Evolutionary conservation across 2,888 invertebrate species (phyloP).

Genomic region (Melipona bicolor): DNA sequence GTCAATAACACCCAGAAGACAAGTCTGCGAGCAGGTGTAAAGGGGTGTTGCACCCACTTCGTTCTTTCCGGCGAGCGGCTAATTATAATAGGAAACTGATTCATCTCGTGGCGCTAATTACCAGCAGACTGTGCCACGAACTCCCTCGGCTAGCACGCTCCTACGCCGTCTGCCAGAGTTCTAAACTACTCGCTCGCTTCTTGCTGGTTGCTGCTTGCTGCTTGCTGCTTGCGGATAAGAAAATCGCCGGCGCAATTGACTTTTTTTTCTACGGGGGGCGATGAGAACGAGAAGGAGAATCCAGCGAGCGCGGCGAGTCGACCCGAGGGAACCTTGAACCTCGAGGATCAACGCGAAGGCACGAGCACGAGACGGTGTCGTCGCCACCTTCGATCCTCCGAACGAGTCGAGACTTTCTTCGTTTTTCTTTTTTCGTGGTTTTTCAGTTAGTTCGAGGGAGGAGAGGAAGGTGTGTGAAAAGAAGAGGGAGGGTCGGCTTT

Average conservation of each 20-base stretch:
- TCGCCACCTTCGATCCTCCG: constrained; percentile 31
- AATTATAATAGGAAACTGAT: constrained; percentile 68
- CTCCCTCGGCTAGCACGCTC: not conserved
- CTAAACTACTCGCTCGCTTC: not conserved
- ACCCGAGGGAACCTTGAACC: constrained; percentile 62
- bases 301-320: constrained; percentile 22
- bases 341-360: constrained; percentile 7
- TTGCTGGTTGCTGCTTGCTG: too few relatives aligned
- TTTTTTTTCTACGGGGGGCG: constrained; percentile 32
- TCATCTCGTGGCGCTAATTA: constrained; percentile 61
- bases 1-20: constrained; percentile 43
- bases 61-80: constrained; percentile 57
- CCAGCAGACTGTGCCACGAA: constrained; percentile 11
- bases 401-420: not conserved
- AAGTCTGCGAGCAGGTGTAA: constrained; percentile 38
- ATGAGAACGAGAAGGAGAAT: constrained; percentile 58
- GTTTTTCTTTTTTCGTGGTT: not conserved
- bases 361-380: constrained; percentile 26
- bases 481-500: not conserved
- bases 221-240: constrained; percentile 46
- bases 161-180: constrained; percentile 8
- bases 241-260: not conserved
- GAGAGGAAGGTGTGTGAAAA: not conserved
- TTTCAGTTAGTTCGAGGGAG: not conserved
- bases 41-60: constrained; percentile 30